Conservation (phyloP, 2,113 vertebrate species). For the Gorilla gorilla region DNA sequence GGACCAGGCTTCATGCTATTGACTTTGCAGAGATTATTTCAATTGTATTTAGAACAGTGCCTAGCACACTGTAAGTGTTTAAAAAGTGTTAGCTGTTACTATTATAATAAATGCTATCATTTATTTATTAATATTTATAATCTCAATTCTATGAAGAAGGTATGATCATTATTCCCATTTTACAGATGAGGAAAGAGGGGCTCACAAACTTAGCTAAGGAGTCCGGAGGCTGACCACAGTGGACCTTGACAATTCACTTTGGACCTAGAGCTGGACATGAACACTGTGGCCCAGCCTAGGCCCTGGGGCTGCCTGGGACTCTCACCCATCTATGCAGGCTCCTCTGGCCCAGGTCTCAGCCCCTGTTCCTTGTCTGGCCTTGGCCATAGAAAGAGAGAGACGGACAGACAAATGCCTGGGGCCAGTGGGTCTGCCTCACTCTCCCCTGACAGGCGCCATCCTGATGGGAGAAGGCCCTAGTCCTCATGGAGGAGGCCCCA, state of each 20-base stretch:
- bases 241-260: not conserved
- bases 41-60: not conserved
- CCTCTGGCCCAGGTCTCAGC: not conserved
- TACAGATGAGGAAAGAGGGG: constrained; percentile 22
- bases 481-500: not conserved
- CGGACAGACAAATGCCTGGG: not conserved
- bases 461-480: not conserved
- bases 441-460: too few relatives aligned
- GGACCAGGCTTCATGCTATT: not conserved
- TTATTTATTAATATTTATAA: not conserved
- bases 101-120: not conserved
- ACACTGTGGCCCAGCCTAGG: not conserved
- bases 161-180: not conserved
- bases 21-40: not conserved
- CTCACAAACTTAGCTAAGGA: not conserved
- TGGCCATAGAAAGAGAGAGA: not conserved
- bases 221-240: not conserved
- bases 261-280: not conserved
- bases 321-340: too few relatives aligned
- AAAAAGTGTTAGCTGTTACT: not conserved
- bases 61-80: not conserved
- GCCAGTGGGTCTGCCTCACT: not conserved
- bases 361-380: not conserved
- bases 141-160: not conserved
- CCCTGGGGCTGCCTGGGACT: not conserved